Evolutionary conservation across 2,888 invertebrate species (phyloP).

Genomic region (Latrodectus elegans): DNA sequence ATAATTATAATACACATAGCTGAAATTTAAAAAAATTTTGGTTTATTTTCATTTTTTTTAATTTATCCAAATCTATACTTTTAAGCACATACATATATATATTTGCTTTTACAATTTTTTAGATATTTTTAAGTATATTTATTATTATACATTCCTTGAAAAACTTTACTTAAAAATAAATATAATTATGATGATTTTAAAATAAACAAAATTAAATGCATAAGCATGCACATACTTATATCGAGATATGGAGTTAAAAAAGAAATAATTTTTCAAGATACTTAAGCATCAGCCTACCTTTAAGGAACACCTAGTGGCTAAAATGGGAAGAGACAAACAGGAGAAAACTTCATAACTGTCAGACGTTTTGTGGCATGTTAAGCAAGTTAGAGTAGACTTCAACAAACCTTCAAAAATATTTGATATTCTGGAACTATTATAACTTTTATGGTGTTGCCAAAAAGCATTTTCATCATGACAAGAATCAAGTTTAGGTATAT

Average conservation of each 20-base stretch:
- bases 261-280: no score
- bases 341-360: slow-evolving; percentile 91
- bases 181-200: not conserved
- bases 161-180: not conserved
- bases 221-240: no score
- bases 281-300: slow-evolving; percentile 76
- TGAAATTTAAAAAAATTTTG: no score
- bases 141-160: no score
- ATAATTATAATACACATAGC: no score
- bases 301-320: slow-evolving; percentile 81
- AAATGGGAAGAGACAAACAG: slow-evolving; percentile 87
- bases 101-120: no score
- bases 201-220: no score
- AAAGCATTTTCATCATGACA: slow-evolving; percentile 76
- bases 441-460: slow-evolving; percentile 83
- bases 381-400: slow-evolving; percentile 86
- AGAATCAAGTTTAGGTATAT: slow-evolving; percentile 74
- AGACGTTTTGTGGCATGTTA: slow-evolving; percentile 83
- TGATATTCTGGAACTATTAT: slow-evolving; percentile 83
- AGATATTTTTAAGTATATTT: no score
- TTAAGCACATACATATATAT: no score
- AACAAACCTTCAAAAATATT: slow-evolving; percentile 90
- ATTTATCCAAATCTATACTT: no score
- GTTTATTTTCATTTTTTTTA: no score
- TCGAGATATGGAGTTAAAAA: no score